These are phyloP conservation scores for Crenichthys baileyi DNA, from an alignment of 2,797 vertebrate genomes.

Conservation along the genomic window DNA sequence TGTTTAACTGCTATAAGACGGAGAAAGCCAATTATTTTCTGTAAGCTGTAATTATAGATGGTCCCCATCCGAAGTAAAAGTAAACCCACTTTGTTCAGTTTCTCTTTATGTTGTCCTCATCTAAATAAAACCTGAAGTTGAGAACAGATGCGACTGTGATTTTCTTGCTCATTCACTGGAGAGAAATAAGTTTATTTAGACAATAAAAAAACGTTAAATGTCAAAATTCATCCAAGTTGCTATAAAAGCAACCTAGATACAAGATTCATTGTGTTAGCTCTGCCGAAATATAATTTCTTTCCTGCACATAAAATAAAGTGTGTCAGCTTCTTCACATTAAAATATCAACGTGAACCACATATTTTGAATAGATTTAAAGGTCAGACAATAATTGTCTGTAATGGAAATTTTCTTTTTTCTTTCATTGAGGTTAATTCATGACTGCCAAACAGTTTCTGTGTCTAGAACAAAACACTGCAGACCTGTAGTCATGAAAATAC, in stretches of 20 bases:
- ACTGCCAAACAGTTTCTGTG: background rate
- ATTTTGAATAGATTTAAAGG: background rate
- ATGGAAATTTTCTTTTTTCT: background rate
- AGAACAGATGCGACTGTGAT: conserved; percentile 19
- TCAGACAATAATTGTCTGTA: background rate
- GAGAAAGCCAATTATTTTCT: conserved; percentile 46
- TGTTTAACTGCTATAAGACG: conserved; percentile 31
- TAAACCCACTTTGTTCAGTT: background rate
- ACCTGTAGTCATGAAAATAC: background rate
- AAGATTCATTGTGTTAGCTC: background rate
- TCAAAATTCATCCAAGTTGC: conserved; percentile 7
- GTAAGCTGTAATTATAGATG: conserved; percentile 46
- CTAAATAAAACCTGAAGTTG: conserved; percentile 42
- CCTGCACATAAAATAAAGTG: background rate
- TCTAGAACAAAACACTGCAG: background rate
- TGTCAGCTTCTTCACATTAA: background rate
- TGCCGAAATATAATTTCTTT: background rate
- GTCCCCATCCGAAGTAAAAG: background rate
- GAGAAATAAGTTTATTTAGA: conserved; percentile 22
- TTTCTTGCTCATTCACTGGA: conserved; percentile 4
- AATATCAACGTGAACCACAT: background rate
- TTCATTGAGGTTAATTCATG: background rate
- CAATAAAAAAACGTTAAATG: conserved; percentile 23
- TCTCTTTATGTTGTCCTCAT: background rate
- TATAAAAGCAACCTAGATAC: conserved; percentile 8